Evolutionary conservation across 2,113 vertebrate species (phyloP).

Genomic region (Hyperoodon ampullatus): DNA sequence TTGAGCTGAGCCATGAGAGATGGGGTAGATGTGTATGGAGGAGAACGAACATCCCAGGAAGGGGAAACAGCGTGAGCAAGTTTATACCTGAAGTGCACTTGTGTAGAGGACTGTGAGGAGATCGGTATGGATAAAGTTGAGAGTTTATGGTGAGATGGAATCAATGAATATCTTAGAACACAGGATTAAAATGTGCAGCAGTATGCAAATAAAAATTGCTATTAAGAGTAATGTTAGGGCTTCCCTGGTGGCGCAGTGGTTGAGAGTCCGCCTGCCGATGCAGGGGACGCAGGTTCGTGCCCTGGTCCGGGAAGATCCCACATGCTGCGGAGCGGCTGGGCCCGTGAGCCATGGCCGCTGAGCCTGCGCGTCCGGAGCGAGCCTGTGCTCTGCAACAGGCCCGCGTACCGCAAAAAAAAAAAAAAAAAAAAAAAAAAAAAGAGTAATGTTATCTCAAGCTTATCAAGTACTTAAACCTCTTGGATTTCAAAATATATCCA

Average conservation of each 20-base stretch:
- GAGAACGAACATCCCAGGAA: background rate
- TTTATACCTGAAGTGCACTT: background rate
- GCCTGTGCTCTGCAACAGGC: too few species aligned
- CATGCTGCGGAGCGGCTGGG: too few species aligned
- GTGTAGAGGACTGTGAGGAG: background rate
- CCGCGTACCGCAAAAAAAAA: too few species aligned
- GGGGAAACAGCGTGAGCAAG: accelerated
- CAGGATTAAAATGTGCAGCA: background rate
- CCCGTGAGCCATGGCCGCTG: too few species aligned
- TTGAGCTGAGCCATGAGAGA: background rate
- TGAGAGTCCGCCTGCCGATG: too few species aligned
- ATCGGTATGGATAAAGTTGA: background rate
- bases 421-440: background rate
- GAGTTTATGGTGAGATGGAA: background rate
- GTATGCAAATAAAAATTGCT: background rate
- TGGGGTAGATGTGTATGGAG: accelerated
- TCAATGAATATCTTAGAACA: background rate
- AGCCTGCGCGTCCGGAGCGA: too few species aligned
- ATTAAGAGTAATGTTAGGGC: background rate
- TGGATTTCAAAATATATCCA: background rate
- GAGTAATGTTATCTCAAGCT: background rate
- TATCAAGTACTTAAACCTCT: background rate
- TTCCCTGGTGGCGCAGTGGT: too few species aligned
- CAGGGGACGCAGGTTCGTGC: too few species aligned
- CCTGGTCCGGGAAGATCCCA: too few species aligned